Evolutionary conservation across 1,140 invertebrate genomes (phyloP).

Genomic region (Temnothorax longispinosus): DNA sequence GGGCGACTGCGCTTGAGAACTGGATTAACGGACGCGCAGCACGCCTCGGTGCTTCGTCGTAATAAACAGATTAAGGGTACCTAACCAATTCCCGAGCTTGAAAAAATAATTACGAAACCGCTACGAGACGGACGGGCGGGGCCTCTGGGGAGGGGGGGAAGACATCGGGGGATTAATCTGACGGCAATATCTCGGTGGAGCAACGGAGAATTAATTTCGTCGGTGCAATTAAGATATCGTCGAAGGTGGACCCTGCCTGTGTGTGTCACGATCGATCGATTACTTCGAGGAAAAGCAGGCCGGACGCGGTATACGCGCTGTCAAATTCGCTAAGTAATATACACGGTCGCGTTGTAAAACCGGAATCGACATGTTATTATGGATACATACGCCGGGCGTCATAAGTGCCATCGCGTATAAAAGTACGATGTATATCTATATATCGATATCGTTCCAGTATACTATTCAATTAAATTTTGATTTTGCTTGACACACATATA

Average conservation of each 20-base stretch:
- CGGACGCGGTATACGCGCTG: constrained; percentile 18
- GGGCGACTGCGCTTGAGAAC: constrained; percentile 33
- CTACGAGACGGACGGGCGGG: constrained; percentile 11
- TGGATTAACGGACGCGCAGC: constrained; percentile 54
- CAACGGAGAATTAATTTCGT: constrained; percentile 56
- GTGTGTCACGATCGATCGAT: constrained; percentile 53
- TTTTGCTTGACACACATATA: not conserved
- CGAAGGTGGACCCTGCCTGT: constrained; percentile 36
- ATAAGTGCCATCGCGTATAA: constrained; percentile 10
- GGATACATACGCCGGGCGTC: constrained; percentile 10
- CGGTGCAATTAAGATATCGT: constrained; percentile 59
- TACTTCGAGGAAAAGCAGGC: constrained; percentile 37
- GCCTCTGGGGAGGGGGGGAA: not conserved
- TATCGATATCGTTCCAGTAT: constrained; percentile 2
- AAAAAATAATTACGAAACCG: constrained; percentile 59
- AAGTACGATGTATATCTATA: not conserved
- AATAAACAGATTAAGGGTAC: constrained; percentile 59
- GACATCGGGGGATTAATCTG: constrained; percentile 55
- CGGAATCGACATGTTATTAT: constrained; percentile 50
- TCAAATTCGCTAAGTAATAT: constrained; percentile 48
- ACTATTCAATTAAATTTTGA: constrained; percentile 21
- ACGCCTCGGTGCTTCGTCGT: constrained; percentile 23
- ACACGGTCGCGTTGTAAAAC: constrained; percentile 28
- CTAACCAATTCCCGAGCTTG: constrained; percentile 50
- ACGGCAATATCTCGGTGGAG: constrained; percentile 48